These are phyloP conservation scores for Lycocorax pyrrhopterus DNA, from an alignment of 2,113 vertebrate species.

Conservation along the genomic window DNA sequence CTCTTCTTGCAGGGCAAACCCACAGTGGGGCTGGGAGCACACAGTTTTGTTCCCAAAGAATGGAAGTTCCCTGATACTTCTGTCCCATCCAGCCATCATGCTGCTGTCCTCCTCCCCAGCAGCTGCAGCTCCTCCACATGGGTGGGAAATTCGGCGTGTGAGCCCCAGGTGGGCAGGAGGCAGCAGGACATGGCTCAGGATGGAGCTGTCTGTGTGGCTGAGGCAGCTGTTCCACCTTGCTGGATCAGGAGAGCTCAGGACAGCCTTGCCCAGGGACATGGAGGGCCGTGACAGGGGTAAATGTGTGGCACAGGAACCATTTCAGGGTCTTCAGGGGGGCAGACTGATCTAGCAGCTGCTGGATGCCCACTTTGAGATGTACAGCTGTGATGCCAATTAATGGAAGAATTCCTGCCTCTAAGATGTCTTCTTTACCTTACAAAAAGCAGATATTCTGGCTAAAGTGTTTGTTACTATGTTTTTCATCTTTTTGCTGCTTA, in stretches of 20 bases:
- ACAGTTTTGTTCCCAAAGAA: background rate
- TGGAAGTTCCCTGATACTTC: background rate
- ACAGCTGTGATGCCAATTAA: background rate
- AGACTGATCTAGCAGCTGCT: background rate
- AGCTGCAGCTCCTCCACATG: background rate
- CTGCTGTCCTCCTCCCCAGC: background rate
- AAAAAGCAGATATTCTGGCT: background rate
- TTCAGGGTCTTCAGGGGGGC: background rate
- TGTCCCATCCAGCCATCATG: rapidly evolving
- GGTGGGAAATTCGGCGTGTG: background rate
- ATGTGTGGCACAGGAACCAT: background rate
- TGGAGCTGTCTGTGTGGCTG: background rate
- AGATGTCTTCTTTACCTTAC: background rate
- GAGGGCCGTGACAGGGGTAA: background rate
- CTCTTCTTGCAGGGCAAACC: background rate
- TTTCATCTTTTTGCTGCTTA: background rate
- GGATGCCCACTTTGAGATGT: background rate
- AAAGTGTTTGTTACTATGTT: background rate
- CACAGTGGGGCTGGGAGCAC: background rate
- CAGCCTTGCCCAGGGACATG: background rate
- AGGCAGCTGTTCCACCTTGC: background rate
- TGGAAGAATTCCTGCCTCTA: background rate
- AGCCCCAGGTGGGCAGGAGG: background rate
- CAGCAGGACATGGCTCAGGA: background rate
- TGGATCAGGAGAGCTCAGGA: background rate